Conservation (phyloP, 2,888 invertebrate species). For the Stegana nigrithorax region DNA sequence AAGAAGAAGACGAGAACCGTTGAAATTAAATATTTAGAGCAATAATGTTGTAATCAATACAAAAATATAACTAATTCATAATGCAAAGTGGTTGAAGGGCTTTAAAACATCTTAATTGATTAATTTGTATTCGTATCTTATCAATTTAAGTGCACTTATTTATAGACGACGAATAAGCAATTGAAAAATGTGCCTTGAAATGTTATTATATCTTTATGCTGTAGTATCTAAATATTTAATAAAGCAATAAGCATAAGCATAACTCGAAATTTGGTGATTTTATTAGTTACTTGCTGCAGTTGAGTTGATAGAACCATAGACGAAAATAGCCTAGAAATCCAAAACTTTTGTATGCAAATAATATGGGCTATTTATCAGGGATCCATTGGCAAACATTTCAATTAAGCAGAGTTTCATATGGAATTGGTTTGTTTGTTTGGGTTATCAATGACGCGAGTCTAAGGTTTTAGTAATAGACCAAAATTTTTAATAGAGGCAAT, state of each 20-base stretch:
- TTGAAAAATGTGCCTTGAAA: conserved; percentile 4
- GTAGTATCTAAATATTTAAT: not conserved
- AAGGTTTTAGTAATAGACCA: too few species aligned
- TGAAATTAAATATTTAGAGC: conserved; percentile 34
- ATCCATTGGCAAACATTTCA: too few species aligned
- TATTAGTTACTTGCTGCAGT: too few species aligned
- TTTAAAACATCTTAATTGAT: conserved; percentile 1
- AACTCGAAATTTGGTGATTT: too few species aligned
- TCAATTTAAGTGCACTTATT: not conserved
- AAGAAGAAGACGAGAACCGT: conserved; percentile 78
- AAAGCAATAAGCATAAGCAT: not conserved
- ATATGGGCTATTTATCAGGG: too few species aligned
- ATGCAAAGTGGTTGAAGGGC: conserved; percentile 3
- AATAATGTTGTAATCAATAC: conserved; percentile 14
- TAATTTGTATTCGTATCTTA: not conserved
- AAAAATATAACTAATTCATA: conserved; percentile 17
- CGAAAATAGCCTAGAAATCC: too few species aligned
- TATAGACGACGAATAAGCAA: not conserved
- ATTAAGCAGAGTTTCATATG: too few species aligned
- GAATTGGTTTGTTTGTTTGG: too few species aligned
- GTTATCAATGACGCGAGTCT: too few species aligned
- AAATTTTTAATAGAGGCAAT: too few species aligned
- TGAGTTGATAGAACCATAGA: too few species aligned
- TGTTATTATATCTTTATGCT: not conserved
- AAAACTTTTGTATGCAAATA: too few species aligned